These are phyloP conservation scores for Mesopsocus fuscifrons DNA, from an alignment of 2,888 invertebrate genomes.

Conservation along the genomic window DNA sequence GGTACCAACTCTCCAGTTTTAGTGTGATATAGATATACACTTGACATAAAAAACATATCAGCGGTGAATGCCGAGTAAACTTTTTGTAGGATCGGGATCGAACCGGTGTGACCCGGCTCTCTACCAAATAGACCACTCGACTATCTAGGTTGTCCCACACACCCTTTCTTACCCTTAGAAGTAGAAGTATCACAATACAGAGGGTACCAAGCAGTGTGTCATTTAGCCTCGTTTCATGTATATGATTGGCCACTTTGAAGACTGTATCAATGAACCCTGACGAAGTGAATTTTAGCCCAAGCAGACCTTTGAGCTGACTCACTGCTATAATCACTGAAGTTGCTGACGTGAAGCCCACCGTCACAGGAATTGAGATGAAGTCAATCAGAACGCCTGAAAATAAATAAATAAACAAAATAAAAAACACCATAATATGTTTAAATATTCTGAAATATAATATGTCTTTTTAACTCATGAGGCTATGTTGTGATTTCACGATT, in stretches of 20 bases:
- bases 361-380: slow-evolving; percentile 77
- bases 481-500: too few species aligned
- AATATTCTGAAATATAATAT: too few species aligned
- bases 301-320: slow-evolving; percentile 57
- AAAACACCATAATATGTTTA: too few species aligned
- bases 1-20: background rate
- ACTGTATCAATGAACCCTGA: slow-evolving; percentile 58
- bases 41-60: slow-evolving; percentile 12
- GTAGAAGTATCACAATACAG: slow-evolving; percentile 51
- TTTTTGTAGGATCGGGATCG: too few species aligned
- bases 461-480: too few species aligned
- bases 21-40: slow-evolving; percentile 14
- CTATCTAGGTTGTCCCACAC: too few species aligned
- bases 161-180: slow-evolving; percentile 63
- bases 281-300: slow-evolving; percentile 52
- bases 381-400: slow-evolving; percentile 63
- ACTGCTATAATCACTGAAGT: slow-evolving; percentile 79
- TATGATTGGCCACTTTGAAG: slow-evolving; percentile 44
- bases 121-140: too few species aligned
- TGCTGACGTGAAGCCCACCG: slow-evolving; percentile 78
- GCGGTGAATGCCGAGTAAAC: too few species aligned
- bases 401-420: slow-evolving; percentile 13
- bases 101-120: too few species aligned
- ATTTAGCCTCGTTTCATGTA: slow-evolving; percentile 43
- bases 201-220: slow-evolving; percentile 52